These are phyloP conservation scores for Heliornis fulica DNA, from an alignment of 2,113 vertebrate species.

Conservation along the genomic window DNA sequence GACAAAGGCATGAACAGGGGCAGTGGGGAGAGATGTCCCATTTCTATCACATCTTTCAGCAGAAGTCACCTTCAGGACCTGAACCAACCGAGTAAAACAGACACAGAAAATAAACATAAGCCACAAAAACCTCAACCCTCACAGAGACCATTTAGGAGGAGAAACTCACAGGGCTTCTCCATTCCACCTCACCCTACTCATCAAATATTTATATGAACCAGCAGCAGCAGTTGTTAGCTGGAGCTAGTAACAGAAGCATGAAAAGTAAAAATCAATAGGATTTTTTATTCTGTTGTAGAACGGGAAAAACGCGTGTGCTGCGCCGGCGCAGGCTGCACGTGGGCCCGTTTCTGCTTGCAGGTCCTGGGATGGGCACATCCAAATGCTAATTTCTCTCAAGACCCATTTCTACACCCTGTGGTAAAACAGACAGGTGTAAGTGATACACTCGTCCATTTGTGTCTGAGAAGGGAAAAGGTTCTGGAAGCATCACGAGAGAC, in stretches of 20 bases:
- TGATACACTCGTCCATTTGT: not conserved
- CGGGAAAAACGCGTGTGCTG: not conserved
- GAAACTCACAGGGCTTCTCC: conserved; percentile 51
- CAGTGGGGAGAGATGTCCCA: not conserved
- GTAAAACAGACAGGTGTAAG: not conserved
- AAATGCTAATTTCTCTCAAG: not conserved
- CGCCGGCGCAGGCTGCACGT: not conserved
- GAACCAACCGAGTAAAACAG: conserved; percentile 17
- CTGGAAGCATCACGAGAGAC: not conserved
- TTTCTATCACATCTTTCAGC: not conserved
- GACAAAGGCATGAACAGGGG: not conserved
- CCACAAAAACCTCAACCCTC: conserved; percentile 68
- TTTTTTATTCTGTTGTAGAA: conserved; percentile 18
- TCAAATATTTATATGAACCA: conserved; percentile 67
- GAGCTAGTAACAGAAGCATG: conserved; percentile 45
- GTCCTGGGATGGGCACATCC: not conserved
- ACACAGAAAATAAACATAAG: conserved; percentile 35
- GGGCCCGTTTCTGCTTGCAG: not conserved
- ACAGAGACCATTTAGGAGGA: conserved; percentile 57
- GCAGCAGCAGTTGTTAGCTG: conserved; percentile 44
- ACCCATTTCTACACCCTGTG: not conserved
- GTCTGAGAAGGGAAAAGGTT: not conserved
- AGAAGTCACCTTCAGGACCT: conserved; percentile 43
- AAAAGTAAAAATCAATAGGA: conserved; percentile 60
- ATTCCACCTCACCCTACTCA: conserved; percentile 55